A percentile compares a stretch with the other conserved stretches of the same genome.
These are phyloP conservation scores for Cenopis cana DNA, from an alignment of 2,888 invertebrate species.

Conservation along the genomic window DNA sequence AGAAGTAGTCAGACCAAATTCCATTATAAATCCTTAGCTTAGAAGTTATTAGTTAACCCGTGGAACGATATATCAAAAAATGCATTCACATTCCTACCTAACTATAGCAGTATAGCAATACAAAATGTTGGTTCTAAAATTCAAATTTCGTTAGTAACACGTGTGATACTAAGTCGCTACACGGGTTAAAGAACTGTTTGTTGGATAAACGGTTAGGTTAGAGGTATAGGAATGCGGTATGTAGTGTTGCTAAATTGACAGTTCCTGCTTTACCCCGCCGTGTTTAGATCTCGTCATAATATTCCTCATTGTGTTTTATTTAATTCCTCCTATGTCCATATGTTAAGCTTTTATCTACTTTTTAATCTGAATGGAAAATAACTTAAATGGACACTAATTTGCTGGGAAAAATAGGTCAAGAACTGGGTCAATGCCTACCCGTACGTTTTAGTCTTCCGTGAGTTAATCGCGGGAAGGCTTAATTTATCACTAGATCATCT, in stretches of 20 bases:
- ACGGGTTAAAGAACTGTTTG: neutral
- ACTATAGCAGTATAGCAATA: too few species aligned
- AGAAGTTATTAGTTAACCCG: too few species aligned
- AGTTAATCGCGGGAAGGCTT: neutral
- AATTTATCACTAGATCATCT: neutral
- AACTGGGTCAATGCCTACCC: neutral
- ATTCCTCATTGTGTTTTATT: neutral
- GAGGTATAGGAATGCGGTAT: neutral
- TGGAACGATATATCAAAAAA: too few species aligned
- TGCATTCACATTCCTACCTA: too few species aligned
- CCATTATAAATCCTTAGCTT: neutral
- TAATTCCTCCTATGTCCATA: neutral
- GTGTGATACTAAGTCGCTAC: too few species aligned
- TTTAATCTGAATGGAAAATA: too few species aligned
- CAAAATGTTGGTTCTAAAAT: too few species aligned
- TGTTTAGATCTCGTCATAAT: too few species aligned
- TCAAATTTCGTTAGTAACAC: too few species aligned
- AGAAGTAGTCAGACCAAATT: neutral
- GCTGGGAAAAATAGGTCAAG: conserved; percentile 2
- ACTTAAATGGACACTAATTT: neutral
- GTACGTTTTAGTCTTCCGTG: neutral
- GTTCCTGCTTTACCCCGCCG: conserved; percentile 1
- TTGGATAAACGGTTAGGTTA: neutral
- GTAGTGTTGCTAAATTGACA: neutral
- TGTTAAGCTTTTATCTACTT: neutral